Evolutionary conservation across 35 echinoderm and acorn worm species (phyloP).

Genomic region (Holothuria glaberrima): DNA sequence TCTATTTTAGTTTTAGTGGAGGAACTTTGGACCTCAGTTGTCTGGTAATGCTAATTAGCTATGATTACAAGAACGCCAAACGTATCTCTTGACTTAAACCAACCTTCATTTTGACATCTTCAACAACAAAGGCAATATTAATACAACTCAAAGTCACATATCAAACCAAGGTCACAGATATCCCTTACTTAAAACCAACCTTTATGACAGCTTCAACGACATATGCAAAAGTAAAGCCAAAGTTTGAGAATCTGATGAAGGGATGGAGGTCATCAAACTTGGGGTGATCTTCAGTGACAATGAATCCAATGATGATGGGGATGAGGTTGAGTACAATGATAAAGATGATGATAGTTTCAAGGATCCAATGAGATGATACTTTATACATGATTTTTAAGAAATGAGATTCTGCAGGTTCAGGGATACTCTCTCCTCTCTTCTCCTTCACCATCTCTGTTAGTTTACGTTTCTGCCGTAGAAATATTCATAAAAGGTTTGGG

Average conservation of each 20-base stretch:
- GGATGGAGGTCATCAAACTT: constrained; percentile 17
- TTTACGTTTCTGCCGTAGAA: constrained; percentile 76
- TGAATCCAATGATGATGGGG: constrained; percentile 86
- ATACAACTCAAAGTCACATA: no score
- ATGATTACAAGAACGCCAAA: no score
- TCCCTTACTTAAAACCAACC: constrained; percentile 30
- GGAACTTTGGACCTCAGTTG: no score
- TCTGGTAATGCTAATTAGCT: no score
- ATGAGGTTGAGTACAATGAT: constrained; percentile 92
- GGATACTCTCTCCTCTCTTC: constrained; percentile 61
- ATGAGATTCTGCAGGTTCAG: constrained; percentile 38
- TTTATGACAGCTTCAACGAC: constrained; percentile 81
- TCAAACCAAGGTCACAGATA: no score
- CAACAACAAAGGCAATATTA: no score
- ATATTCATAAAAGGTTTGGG: background rate
- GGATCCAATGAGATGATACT: constrained; percentile 43
- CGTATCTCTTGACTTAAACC: no score
- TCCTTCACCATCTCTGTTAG: constrained; percentile 77
- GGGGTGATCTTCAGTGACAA: constrained; percentile 47
- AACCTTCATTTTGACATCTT: no score
- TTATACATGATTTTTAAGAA: constrained; percentile 56
- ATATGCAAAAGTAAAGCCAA: constrained; percentile 76
- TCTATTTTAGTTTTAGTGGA: no score
- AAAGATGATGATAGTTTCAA: constrained; percentile 69
- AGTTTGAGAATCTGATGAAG: constrained; percentile 70